These are phyloP conservation scores for Malacoctenus gilli DNA, from an alignment of 2,797 vertebrate species.

Conservation along the genomic window DNA sequence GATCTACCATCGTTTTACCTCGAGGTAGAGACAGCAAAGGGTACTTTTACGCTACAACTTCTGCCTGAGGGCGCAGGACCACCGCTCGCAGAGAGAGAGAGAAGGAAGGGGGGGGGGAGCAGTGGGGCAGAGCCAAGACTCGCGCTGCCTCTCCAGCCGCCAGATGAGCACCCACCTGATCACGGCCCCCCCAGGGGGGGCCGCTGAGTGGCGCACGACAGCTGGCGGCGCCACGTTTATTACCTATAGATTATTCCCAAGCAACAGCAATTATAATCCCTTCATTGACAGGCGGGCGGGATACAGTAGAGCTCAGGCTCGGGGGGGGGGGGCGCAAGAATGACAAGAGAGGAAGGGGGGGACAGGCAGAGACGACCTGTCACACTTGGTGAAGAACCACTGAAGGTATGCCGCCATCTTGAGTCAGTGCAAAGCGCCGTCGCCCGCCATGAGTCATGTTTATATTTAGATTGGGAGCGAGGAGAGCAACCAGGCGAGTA, in stretches of 20 bases:
- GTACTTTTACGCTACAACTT: no score
- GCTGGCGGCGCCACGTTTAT: conserved; percentile 64
- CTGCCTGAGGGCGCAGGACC: conserved; percentile 24
- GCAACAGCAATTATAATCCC: conserved; percentile 53
- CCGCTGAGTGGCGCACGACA: conserved; percentile 48
- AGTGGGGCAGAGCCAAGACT: conserved; percentile 42
- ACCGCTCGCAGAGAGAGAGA: neutral
- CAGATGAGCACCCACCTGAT: conserved; percentile 71
- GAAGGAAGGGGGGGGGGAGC: neutral
- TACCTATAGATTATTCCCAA: conserved; percentile 66
- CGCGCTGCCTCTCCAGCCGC: conserved; percentile 40
- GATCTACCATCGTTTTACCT: no score
- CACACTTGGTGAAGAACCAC: conserved; percentile 33
- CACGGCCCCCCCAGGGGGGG: conserved; percentile 37
- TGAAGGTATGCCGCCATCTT: conserved; percentile 69
- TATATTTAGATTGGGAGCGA: conserved; percentile 74
- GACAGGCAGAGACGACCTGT: conserved; percentile 30
- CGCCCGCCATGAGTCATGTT: conserved; percentile 59
- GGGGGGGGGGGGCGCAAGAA: neutral
- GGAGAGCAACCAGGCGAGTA: conserved; percentile 66
- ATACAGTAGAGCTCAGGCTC: conserved; percentile 13
- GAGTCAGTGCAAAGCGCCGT: conserved; percentile 54
- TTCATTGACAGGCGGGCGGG: conserved; percentile 36
- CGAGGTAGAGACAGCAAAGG: no score
- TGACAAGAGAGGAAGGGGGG: neutral